phyloP scores from a whole-genome alignment of 2,113 vertebrate genomes.

The Podarcis muralis region DNA sequence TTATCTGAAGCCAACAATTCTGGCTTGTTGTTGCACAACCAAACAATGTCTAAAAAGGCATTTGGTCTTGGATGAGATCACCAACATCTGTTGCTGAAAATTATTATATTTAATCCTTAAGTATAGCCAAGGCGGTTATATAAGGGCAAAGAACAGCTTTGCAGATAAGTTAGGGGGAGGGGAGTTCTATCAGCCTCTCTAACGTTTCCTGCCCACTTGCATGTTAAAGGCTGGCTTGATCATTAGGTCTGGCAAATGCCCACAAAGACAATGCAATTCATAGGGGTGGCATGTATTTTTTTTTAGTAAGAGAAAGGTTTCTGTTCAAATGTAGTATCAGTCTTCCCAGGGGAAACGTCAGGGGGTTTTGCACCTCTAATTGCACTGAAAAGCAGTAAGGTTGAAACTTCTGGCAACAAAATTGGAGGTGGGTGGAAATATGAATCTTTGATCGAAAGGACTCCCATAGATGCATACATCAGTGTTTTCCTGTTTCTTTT shows the following conservation, averaged over 20 bases:
- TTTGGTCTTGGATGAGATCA: conserved; percentile 56
- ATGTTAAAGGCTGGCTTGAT: background rate
- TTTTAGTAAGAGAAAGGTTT: background rate
- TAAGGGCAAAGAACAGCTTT: conserved; percentile 18
- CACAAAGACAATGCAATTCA: background rate
- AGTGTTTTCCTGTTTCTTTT: background rate
- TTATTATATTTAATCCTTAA: conserved; percentile 52
- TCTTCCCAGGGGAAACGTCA: background rate
- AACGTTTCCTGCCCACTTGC: background rate
- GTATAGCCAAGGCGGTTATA: conserved; percentile 16
- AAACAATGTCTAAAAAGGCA: conserved; percentile 59
- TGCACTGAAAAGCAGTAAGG: background rate
- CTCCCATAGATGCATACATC: background rate
- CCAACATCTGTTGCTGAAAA: conserved; percentile 61
- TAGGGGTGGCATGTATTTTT: background rate
- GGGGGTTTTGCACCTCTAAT: background rate
- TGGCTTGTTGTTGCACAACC: conserved; percentile 42
- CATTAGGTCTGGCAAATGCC: background rate
- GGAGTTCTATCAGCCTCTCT: background rate
- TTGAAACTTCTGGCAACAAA: background rate
- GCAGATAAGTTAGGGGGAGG: background rate
- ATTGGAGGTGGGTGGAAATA: background rate
- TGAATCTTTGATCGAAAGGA: background rate
- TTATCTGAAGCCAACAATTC: conserved; percentile 62
- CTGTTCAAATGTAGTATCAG: background rate